Evolutionary conservation across 2,797 vertebrate genomes (phyloP), one percentile per base, ranked within the genome.

Genomic region (Echiichthys vipera): DNA sequence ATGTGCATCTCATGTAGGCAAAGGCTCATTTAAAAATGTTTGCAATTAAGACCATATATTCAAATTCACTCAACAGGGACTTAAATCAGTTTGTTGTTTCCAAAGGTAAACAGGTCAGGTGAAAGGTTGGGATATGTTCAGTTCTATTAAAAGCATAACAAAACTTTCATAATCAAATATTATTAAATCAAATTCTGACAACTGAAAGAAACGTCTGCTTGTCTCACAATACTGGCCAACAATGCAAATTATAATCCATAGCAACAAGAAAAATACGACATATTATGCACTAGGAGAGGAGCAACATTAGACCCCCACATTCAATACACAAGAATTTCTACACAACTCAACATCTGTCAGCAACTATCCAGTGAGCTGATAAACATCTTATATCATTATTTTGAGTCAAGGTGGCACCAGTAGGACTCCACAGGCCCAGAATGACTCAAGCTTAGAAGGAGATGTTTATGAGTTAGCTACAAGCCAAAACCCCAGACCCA

Each of bases 361-460:
- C 25, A 71, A 49, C 37, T 42, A 75, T 74, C 37, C 14, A 67
- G 75, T n/a, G 46, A 57, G 32, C 49, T 49, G 29, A 84, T 80
- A 74, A 71, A 61, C 61, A 65, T 71, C 50, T 63, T 24, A 59
- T 59, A 71, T 58, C 59, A 49, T 27, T 39, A 59, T 65, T 84
- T 66, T 67, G 54, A 87, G 76, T 22, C 12, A 20, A 76, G 53
- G 74, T 54, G 66, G 51, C 17, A 67, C 64, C 22, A 55, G 54
- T 8, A 43, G 13, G 30, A 78, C 47, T 72, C 45, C 18, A 69
- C 50, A 30, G 54, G 56, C 62, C 56, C 30, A 50, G 29, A 57
- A 30, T 55, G 65, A 68, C 58, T 59, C 45, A 58, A 45, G 71
- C 32, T 25, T 42, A 9, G 40, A 46, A 29, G 30, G 15, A 22